Percentiles rank a stretch among this genome's conserved stretches.
Conservation (phyloP, 2,797 vertebrate genomes). For the Mionectes olivaceus region DNA sequence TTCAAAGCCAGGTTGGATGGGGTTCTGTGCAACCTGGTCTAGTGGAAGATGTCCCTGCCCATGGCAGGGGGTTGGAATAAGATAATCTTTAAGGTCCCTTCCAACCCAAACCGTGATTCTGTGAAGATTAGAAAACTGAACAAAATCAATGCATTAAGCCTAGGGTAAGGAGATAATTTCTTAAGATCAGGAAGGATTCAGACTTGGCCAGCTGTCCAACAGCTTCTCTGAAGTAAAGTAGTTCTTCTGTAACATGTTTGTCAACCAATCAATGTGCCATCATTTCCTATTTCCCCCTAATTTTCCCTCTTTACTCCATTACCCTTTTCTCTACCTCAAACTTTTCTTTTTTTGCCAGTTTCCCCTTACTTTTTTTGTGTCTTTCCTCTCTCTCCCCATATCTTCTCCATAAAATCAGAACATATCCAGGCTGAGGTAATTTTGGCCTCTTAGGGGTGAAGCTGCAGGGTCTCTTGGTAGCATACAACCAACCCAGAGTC, state of each 20-base stretch:
- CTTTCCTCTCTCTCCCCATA: neutral
- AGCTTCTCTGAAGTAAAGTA: constrained; percentile 83
- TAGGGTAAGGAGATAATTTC: neutral
- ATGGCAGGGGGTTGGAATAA: neutral
- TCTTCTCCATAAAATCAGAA: neutral
- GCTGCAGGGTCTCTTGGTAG: neutral
- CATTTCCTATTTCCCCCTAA: neutral
- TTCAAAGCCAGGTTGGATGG: neutral
- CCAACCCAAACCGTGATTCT: neutral
- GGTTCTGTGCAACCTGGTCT: neutral
- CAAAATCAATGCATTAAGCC: neutral
- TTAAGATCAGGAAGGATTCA: neutral
- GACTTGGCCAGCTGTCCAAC: constrained; percentile 83
- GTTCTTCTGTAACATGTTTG: constrained; percentile 85
- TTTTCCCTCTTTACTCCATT: neutral
- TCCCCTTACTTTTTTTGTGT: neutral
- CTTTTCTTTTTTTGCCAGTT: neutral
- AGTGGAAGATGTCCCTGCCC: neutral
- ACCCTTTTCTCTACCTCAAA: neutral
- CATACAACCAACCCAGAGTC: neutral
- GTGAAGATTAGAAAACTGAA: neutral
- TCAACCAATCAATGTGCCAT: constrained; percentile 85
- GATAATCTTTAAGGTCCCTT: neutral
- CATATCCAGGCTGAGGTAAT: neutral
- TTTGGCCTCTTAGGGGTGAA: neutral